Evolutionary conservation across 2,888 invertebrate species (phyloP), one percentile per base, ranked within the genome.

Genomic region (Strigamia maritima): DNA sequence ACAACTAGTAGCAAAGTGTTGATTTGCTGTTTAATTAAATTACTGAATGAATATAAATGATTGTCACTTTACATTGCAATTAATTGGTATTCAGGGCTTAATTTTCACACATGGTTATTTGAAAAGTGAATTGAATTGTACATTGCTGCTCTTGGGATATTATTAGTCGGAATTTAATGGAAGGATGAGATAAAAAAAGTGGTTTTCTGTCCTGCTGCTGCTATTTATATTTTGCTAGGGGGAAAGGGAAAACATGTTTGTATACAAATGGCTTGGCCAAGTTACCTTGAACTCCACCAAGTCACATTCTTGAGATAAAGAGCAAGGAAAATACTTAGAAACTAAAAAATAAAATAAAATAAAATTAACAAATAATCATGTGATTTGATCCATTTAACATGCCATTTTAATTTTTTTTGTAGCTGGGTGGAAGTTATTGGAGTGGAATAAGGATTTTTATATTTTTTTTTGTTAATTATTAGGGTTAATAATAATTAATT

Each of bases 121-220:
- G 49, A 19, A 49, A 49, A 49, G 19, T 49, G 19, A 19, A 49
- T 49, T 49, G 49, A 12, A 19, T 49, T 19, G 49, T 49, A 19
- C 49, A 49, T 2, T 49, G 49, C 49, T 49, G 49, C 49, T 49
- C 70, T n/a, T 70, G 70, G 70, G 70, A 70, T 70, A 70, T 70
- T 70, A 70, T 70, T 70, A 70, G 70, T 70, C 70, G 26, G 70
- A 70, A 70, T 70, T 12, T 70, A 70, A 70, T 70, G 28, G 26
- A 70, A 70, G 70, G 70, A 70, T 70, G 70, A 24, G 22, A 19
- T 19, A 16, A 70, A 70, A 70, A 70, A 70, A 70, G 70, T 70
- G 70, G 70, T 70, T 70, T 70, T 70, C 28, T 70, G 70, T 70
- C 70, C 70, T 70, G 70, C 70, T 70, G 70, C 70, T 70, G 70